phyloP scores from a whole-genome alignment of 2,797 vertebrate species.

The Balearica regulorum region DNA sequence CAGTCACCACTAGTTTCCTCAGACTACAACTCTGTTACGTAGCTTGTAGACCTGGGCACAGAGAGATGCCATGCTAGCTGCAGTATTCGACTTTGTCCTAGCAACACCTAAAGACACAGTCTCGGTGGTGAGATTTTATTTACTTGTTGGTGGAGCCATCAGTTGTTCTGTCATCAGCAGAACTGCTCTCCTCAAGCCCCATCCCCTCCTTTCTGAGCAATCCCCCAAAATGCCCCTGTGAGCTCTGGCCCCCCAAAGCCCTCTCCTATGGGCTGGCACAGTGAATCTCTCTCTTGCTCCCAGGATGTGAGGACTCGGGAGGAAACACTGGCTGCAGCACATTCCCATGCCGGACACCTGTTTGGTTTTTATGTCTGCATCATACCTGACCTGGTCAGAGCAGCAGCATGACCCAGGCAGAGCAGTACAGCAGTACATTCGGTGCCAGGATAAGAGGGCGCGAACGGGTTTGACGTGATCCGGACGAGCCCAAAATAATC shows the following conservation, averaged over 20 bases:
- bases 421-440: not conserved
- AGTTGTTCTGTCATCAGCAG: not conserved
- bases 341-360: not conserved
- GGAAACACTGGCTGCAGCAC: not conserved
- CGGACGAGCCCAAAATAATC: not conserved
- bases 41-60: not conserved
- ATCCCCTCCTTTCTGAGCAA: not conserved
- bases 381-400: not conserved
- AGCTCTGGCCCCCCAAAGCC: not conserved
- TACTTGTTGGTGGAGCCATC: not conserved
- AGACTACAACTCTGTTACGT: not conserved
- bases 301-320: not conserved
- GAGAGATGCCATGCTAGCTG: not conserved
- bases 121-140: not conserved
- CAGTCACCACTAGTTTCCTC: not conserved
- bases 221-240: too few relatives aligned
- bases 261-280: not conserved
- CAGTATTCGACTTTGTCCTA: not conserved
- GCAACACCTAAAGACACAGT: not conserved
- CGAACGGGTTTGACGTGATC: not conserved
- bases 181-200: accelerated
- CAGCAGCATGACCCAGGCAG: not conserved
- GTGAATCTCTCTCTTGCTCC: not conserved
- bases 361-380: not conserved
- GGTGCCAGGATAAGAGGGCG: not conserved